phyloP scores from a whole-genome alignment of 2,888 invertebrate species.

The Muschampia plurimacula region DNA sequence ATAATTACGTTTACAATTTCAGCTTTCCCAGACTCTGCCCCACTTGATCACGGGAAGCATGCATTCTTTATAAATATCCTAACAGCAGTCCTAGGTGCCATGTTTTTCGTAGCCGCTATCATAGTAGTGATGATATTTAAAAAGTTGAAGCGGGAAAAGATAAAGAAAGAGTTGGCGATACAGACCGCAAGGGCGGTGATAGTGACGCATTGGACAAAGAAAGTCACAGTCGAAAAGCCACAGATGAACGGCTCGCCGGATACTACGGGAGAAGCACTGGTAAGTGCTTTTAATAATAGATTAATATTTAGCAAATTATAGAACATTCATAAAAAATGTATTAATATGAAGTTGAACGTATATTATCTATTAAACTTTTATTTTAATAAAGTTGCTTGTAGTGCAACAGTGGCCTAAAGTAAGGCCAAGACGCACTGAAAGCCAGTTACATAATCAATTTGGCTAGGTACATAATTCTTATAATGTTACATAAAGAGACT shows the following conservation, averaged over 20 bases:
- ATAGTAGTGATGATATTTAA: conserved; percentile 89
- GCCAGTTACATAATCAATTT: no score
- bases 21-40: conserved; percentile 70
- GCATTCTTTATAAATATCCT: conserved; percentile 85
- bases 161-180: conserved; percentile 91
- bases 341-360: no score
- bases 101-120: conserved; percentile 85
- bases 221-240: conserved; percentile 94
- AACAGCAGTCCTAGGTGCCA: conserved; percentile 85
- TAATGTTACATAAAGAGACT: no score
- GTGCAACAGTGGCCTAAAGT: no score
- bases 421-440: no score
- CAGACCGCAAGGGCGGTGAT: conserved; percentile 93
- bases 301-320: no score
- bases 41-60: conserved; percentile 77
- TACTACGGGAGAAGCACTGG: conserved; percentile 87
- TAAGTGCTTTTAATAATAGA: conserved; percentile 54
- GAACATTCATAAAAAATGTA: no score
- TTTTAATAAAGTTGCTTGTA: no score
- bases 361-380: no score
- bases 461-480: no score
- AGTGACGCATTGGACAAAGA: conserved; percentile 95
- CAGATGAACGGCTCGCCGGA: conserved; percentile 86
- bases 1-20: conserved; percentile 34
- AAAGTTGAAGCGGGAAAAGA: conserved; percentile 91